Percentiles rank a stretch among this genome's conserved stretches.
phyloP scores from a whole-genome alignment of 2,113 vertebrate genomes.

The Machaerirhynchus nigripectus region DNA sequence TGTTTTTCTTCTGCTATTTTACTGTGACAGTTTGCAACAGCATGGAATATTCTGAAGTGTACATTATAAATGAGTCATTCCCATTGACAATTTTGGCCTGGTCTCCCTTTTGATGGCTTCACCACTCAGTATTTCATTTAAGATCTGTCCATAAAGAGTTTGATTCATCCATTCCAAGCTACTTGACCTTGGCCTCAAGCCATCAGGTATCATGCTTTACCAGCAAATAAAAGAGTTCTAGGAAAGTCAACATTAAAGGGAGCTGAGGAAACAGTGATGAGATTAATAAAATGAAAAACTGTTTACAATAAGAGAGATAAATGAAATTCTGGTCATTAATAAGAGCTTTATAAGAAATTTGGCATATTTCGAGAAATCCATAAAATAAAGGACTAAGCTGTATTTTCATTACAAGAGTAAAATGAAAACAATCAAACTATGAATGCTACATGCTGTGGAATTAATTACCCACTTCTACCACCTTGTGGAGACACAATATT shows the following conservation, averaged over 20 bases:
- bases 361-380: not conserved
- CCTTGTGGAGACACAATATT: conserved; percentile 47
- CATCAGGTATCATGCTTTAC: not conserved
- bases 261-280: not conserved
- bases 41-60: conserved; percentile 8
- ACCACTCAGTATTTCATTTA: conserved; percentile 9
- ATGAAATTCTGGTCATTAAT: not conserved
- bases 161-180: not conserved
- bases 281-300: not conserved
- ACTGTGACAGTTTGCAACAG: not conserved
- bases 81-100: conserved; percentile 16
- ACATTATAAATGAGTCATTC: conserved; percentile 38
- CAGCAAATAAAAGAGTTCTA: not conserved
- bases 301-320: not conserved
- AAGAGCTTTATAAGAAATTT: not conserved
- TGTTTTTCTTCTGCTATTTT: not conserved
- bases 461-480: conserved; percentile 63
- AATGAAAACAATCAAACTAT: not conserved
- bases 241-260: not conserved
- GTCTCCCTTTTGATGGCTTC: conserved; percentile 18
- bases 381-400: not conserved
- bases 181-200: not conserved
- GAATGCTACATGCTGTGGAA: not conserved
- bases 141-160: conserved; percentile 15
- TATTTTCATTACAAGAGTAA: not conserved